Evolutionary conservation across 2,888 invertebrate genomes (phyloP), one percentile per base, ranked within the genome.

Genomic region (Fissipunctia ypsillon): DNA sequence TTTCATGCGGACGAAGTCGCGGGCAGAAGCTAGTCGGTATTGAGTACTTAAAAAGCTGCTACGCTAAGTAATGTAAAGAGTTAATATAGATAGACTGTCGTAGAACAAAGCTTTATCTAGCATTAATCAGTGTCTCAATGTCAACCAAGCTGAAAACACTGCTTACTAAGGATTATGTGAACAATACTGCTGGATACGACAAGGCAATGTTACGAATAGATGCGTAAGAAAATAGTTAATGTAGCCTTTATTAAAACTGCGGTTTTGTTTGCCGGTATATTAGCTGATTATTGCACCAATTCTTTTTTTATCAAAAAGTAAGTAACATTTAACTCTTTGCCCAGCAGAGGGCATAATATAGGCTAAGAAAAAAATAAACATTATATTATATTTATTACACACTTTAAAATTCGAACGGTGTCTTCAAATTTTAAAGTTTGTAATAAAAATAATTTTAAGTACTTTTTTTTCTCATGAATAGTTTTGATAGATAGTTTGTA

Each of bases 61-160:
- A 60, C 1, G 16, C 7, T 14, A 59, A n/a, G 9, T 9, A n/a
- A 4, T 35, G n/a, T 31, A 31, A 31, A 31, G 1, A 6, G 3
- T 6, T 19, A 28, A 43, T 28, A 22, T 22, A 28, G 14, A 3
- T 28, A 63, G 5, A 45, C 14, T 28, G 16, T 38, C 22, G 31
- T 10, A 35, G 16, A 25, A 38, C 35, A 16, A 1, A 57, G 69
- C 41, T n/a, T 28, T 59, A 78, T 35, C 48, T 72, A 57, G 61
- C 73, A 76, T 76, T 76, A 76, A 61, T 56, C 73, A 72, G 35
- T 5, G 50, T 63, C 80, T 35, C 28, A 72, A 54, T 76, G 80
- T 79, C 61, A 72, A 35, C 48, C 10, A 19, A 56, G 56, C 48
- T 50, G 25, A 60, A 69, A 54, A 43, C 43, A 22, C n/a, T 48